phyloP scores from a whole-genome alignment of 1,140 invertebrate genomes.

The Drosophila navojoa region DNA sequence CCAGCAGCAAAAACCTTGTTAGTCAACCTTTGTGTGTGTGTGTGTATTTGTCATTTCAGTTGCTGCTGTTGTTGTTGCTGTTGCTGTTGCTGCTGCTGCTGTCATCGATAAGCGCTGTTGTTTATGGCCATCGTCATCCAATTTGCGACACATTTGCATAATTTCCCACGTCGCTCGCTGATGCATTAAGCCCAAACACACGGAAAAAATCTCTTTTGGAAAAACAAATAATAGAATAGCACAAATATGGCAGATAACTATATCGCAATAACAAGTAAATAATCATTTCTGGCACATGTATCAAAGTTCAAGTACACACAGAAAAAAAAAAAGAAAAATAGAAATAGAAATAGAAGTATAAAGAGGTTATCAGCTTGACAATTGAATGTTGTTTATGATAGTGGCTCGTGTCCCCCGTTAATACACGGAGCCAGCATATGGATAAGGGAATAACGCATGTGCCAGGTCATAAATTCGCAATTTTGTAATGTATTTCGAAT shows the following conservation, averaged over 20 bases:
- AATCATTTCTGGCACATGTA: background rate
- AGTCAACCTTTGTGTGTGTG: background rate
- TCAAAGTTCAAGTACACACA: conserved; percentile 14
- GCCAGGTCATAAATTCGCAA: background rate
- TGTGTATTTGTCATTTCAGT: conserved; percentile 3
- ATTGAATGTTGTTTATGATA: conserved; percentile 1
- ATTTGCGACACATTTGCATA: conserved; percentile 76
- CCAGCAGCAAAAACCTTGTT: conserved; percentile 11
- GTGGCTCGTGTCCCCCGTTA: background rate
- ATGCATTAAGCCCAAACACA: conserved; percentile 26
- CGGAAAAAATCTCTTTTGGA: conserved; percentile 26
- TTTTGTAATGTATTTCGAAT: too few species aligned
- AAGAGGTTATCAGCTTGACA: conserved; percentile 6
- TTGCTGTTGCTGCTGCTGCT: conserved; percentile 25
- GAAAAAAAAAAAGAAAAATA: background rate
- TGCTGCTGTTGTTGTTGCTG: too few species aligned
- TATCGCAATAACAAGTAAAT: background rate
- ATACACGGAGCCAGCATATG: background rate
- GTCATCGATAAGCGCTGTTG: conserved; percentile 54
- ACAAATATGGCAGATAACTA: conserved; percentile 50
- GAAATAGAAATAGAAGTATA: background rate
- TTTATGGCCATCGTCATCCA: conserved; percentile 67
- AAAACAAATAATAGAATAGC: conserved; percentile 30
- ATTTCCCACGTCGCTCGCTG: conserved; percentile 68
- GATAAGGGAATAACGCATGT: background rate